Evolutionary conservation across 2,888 invertebrate genomes (phyloP).

Genomic region (Augiades crinisus): DNA sequence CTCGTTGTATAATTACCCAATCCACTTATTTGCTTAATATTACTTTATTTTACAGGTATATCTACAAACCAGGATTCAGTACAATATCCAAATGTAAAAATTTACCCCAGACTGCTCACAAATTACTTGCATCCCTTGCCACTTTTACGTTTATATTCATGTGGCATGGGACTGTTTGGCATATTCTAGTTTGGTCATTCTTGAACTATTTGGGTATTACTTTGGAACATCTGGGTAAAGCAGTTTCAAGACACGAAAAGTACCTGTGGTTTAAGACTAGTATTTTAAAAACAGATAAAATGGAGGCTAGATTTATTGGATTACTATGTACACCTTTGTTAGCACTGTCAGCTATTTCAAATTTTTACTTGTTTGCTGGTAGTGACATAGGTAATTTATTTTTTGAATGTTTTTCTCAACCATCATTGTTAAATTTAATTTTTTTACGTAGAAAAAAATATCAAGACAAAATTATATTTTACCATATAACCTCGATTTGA

Average conservation of each 20-base stretch:
- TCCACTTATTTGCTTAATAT: no score
- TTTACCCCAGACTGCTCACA: constrained; percentile 68
- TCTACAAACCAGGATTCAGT: constrained; percentile 86
- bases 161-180: constrained; percentile 93
- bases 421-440: constrained; percentile 53
- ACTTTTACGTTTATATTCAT: constrained; percentile 92
- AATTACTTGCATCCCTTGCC: constrained; percentile 85
- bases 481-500: no score
- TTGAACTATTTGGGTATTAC: constrained; percentile 92
- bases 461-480: no score
- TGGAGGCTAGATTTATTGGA: constrained; percentile 84
- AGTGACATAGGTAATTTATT: constrained; percentile 87
- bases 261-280: constrained; percentile 69
- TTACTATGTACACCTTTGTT: constrained; percentile 87
- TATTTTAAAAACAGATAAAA: constrained; percentile 58
- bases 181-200: constrained; percentile 92
- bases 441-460: no score
- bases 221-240: constrained; percentile 84
- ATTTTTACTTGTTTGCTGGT: constrained; percentile 93
- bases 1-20: no score
- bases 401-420: constrained; percentile 78
- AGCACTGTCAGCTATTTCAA: constrained; percentile 90
- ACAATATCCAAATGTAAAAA: constrained; percentile 48
- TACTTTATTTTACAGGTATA: constrained; percentile 86
- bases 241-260: constrained; percentile 60